phyloP scores from a whole-genome alignment of 1,140 invertebrate genomes.

The Proctacanthus coquilletti region DNA sequence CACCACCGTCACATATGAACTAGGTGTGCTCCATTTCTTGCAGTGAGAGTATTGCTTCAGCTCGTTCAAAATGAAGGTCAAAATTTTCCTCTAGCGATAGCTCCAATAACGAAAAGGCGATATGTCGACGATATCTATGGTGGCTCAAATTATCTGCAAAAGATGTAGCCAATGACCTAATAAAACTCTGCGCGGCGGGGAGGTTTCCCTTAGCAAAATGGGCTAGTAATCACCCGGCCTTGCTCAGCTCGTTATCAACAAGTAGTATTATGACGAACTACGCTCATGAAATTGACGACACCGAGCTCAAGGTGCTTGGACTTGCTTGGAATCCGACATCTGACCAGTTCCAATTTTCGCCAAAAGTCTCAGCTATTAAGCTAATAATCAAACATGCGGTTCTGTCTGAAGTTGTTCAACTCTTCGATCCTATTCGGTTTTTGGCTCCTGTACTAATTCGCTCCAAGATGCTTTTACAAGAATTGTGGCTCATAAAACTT shows the following conservation, averaged over 20 bases:
- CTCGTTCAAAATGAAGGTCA: neutral
- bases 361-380: neutral
- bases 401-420: slow-evolving; percentile 17
- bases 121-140: slow-evolving; percentile 30
- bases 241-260: no score
- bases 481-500: neutral
- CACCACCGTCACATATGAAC: slow-evolving; percentile 19
- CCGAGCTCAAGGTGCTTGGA: neutral
- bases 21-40: slow-evolving; percentile 12
- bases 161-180: neutral
- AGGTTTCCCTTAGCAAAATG: slow-evolving; percentile 2
- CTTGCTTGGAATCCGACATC: neutral
- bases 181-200: neutral
- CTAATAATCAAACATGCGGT: slow-evolving; percentile 13
- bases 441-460: slow-evolving; percentile 21
- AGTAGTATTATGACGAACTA: no score
- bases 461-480: slow-evolving; percentile 27
- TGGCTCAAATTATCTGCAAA: slow-evolving; percentile 14
- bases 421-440: slow-evolving; percentile 24
- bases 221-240: neutral
- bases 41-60: slow-evolving; percentile 3
- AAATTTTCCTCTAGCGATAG: slow-evolving; percentile 12
- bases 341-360: neutral
- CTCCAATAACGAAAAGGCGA: slow-evolving; percentile 12
- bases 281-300: neutral